Evolutionary conservation across 1,140 invertebrate species (phyloP), one percentile per base, ranked within the genome.

Genomic region (Platyscapa corneri): DNA sequence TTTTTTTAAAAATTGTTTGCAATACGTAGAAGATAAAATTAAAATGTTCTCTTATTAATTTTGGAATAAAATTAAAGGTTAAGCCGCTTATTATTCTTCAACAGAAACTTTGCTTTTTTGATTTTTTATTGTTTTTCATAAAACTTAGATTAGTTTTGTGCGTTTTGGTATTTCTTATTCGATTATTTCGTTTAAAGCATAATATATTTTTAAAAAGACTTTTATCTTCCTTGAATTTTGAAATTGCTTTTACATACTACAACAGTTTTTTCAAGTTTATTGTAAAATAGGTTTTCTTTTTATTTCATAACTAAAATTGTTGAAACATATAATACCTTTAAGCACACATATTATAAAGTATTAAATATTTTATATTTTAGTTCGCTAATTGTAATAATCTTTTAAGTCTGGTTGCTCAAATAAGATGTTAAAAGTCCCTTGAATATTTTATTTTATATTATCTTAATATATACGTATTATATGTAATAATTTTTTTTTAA

Each of bases 101-200:
- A 30, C 16, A 27, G n/a, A 76, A 84, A 78, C 53, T 23, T 72
- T 27, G 46, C 46, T 60, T 60, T 60, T 60, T 27, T 60, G 27
- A 60, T 60, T 27, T 60, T 60, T 60, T 60, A 5, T 60, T 27
- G 20, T 56, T 84, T 39, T 64, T 76, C 27, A 27, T 30, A 67
- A 75, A 79, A 87, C 87, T 90, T 90, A 86, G 89, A 87, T 87
- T 90, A 86, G 80, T 91, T 87, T 78, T 87, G 76, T 87, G 76
- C 72, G 76, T 88, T 85, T 89, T 84, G 76, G 78, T 72, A 70
- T 84, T 84, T 46, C 6, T 87, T 85, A 70, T 82, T 60, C 53
- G 78, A 32, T 64, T 60, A 87, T 80, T 86, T 87, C 67, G 67
- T 84, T 81, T 85, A 75, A 83, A 83, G 27, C 83, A 87, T 82